Percentiles rank a stretch among this genome's conserved stretches.
Evolutionary conservation across 2,113 vertebrate species (phyloP).

Genomic region (Brachionichthys hirsutus): DNA sequence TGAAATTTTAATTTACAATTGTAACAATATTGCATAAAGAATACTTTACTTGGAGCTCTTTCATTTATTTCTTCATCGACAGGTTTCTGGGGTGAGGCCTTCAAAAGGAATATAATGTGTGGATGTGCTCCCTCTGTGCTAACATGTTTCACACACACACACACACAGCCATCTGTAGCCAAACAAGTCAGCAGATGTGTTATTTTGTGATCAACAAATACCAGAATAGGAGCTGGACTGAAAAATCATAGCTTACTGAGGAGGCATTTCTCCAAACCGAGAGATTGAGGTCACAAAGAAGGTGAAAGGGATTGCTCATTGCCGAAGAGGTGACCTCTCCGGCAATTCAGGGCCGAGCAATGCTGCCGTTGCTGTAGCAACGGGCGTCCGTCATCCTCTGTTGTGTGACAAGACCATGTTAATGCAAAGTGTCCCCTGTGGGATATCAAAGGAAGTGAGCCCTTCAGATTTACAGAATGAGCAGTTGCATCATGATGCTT

Average conservation of each 20-base stretch:
- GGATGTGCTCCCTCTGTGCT: no score
- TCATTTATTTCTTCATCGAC: no score
- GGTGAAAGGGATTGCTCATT: constrained; percentile 62
- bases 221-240: constrained; percentile 10
- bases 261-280: constrained; percentile 37
- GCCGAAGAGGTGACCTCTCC: constrained; percentile 28
- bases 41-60: no score
- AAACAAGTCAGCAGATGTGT: constrained; percentile 3
- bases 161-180: constrained; percentile 2
- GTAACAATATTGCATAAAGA: no score
- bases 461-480: constrained; percentile 29
- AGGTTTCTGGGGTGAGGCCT: no score
- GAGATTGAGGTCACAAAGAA: constrained; percentile 56
- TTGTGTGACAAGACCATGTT: constrained; percentile 43
- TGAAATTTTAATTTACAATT: no score
- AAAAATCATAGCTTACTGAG: constrained; percentile 10
- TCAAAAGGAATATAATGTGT: no score
- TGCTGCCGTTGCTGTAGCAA: constrained; percentile 17
- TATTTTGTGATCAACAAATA: constrained; percentile 40
- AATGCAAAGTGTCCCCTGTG: constrained; percentile 48
- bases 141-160: no score
- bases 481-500: constrained; percentile 46
- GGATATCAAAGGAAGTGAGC: constrained; percentile 8
- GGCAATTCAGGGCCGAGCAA: constrained; percentile 12
- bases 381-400: constrained; percentile 55